Percentiles rank a stretch among this genome's conserved stretches.
Evolutionary conservation across 2,888 invertebrate genomes (phyloP).

Genomic region (Hydroisotoma schaefferi): DNA sequence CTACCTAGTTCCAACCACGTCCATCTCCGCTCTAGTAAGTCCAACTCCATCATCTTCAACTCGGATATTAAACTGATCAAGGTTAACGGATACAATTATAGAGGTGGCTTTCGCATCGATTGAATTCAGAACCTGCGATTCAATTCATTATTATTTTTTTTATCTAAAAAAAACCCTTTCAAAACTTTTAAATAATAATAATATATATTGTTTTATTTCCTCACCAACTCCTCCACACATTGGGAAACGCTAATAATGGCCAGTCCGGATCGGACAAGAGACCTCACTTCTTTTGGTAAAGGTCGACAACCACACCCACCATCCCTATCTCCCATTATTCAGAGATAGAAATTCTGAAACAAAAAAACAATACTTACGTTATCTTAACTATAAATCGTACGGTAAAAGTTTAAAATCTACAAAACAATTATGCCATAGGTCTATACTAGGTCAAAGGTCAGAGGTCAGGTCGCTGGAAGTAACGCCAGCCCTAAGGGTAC

Average conservation of each 20-base stretch:
- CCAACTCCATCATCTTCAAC: slow-evolving; percentile 75
- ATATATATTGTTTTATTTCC: background rate
- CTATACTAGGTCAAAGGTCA: too few relatives aligned
- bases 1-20: slow-evolving; percentile 59
- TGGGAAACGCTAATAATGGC: slow-evolving; percentile 59
- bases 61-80: slow-evolving; percentile 62
- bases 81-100: slow-evolving; percentile 66
- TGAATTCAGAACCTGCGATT: slow-evolving; percentile 63
- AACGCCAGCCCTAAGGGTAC: too few relatives aligned
- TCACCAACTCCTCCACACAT: slow-evolving; percentile 65
- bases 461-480: too few relatives aligned
- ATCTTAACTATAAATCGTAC: too few relatives aligned
- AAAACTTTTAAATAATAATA: background rate
- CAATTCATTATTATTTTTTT: background rate
- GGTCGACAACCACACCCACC: too few relatives aligned
- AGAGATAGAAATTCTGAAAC: too few relatives aligned
- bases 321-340: too few relatives aligned
- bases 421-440: too few relatives aligned
- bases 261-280: slow-evolving; percentile 59
- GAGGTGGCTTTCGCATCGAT: slow-evolving; percentile 67
- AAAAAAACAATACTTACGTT: too few relatives aligned
- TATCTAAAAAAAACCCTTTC: background rate
- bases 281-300: slow-evolving; percentile 55
- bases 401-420: too few relatives aligned
- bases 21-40: slow-evolving; percentile 59